phyloP scores from a whole-genome alignment of 2,888 invertebrate genomes.

The Plebejus melissa region DNA sequence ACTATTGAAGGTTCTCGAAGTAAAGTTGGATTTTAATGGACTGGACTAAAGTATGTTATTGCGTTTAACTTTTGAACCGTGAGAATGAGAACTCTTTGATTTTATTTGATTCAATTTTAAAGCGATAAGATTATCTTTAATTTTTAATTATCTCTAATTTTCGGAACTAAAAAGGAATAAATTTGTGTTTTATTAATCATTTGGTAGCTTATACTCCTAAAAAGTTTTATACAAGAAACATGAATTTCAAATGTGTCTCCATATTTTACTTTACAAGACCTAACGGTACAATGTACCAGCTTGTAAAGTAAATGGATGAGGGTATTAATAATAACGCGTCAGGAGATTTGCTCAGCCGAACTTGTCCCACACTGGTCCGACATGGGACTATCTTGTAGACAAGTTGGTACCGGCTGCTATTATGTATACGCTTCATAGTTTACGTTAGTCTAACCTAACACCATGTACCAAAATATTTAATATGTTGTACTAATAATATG shows the following conservation, averaged over 20 bases:
- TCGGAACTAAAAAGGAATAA: neutral
- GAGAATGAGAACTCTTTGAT: neutral
- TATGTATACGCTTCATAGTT: constrained; percentile 1
- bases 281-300: neutral
- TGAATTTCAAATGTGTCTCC: neutral
- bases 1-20: constrained; percentile 52
- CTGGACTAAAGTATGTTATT: constrained; percentile 40
- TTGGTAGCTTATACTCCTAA: neutral
- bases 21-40: constrained; percentile 53
- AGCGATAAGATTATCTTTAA: neutral
- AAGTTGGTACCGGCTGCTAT: constrained; percentile 15
- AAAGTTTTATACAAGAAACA: neutral
- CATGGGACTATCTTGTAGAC: constrained; percentile 22
- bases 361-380: constrained; percentile 19
- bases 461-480: neutral
- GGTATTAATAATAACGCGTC: neutral
- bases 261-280: neutral
- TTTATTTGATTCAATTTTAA: constrained; percentile 1
- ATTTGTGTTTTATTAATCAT: too few relatives aligned
- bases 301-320: neutral
- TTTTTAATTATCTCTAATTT: too few relatives aligned
- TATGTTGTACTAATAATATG: neutral
- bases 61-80: constrained; percentile 40
- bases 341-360: neutral
- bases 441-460: neutral